Base-by-base conservation (phyloP, 2,888 invertebrate species). In the Sphaeridia pumilis region DNA sequence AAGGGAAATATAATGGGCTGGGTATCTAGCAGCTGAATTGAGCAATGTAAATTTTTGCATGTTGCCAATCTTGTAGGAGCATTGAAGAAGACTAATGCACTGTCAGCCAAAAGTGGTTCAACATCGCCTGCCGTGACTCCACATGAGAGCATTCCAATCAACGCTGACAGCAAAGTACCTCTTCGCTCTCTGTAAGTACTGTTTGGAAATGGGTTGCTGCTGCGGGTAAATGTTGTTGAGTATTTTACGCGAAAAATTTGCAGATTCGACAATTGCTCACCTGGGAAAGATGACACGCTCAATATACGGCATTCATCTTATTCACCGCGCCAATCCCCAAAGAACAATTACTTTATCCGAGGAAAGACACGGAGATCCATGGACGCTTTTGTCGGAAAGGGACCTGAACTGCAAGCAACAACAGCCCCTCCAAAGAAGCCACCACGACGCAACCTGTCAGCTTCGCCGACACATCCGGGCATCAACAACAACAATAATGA, bases 381-480 rank as follows among this genome's bases (percentile, higher is more conserved):
- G 58, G 64, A 64, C 57, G 58, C 59, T 44, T 58, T 55, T 49
- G 56, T 60, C 51, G 51, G 59, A 49, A 61, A 60, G 64, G 64
- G 64, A 63, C 62, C 64, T 64, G 64, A 64, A 47, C 70, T 71
- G 42, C 75, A 84, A 83, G 83, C 84, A 47, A 26, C 14, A n/a
- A n/a, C 54, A 31, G 85, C 84, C 51, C 87, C 88, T 51, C 88
- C 88, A 44, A 87, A 87, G 74, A 89, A 89, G 72, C 88, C 89
- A 57, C 89, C 89, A 2, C 76, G 89, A 47, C 76, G 88, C 63
- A 87, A 87, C 71, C 76, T 88, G 51, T 86, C 87, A 14, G 84
- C 87, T 56, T 87, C 87, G 20, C 88, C 88, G 24, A 88, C 87
- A 26, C 87, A 87, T 68, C 72, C 72, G 10, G 78, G 77, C 59